Conservation (phyloP, 2,888 invertebrate genomes). For the Melangyna quadrimaculata region DNA sequence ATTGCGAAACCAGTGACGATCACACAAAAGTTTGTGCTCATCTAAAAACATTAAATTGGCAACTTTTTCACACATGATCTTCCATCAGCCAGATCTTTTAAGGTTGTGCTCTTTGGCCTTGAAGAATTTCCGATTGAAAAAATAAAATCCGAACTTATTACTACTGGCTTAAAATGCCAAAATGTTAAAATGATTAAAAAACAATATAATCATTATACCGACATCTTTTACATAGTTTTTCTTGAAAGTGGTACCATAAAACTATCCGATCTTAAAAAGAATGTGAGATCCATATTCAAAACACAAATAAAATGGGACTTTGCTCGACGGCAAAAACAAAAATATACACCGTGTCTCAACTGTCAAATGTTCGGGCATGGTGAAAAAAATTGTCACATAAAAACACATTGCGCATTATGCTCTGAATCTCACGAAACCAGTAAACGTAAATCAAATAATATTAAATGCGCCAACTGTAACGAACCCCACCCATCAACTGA, state of each 20-base stretch:
- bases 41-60: too few relatives aligned
- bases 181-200: background rate
- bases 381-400: background rate
- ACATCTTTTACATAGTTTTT: background rate
- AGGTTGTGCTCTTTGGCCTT: background rate
- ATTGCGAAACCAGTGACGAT: too few relatives aligned
- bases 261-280: background rate
- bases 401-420: background rate
- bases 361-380: background rate
- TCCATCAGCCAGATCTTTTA: too few relatives aligned
- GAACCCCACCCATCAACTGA: too few relatives aligned
- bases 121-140: background rate
- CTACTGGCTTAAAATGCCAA: background rate
- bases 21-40: too few relatives aligned
- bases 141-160: background rate
- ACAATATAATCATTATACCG: background rate
- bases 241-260: background rate
- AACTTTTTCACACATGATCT: too few relatives aligned
- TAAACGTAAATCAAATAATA: background rate
- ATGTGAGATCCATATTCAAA: background rate
- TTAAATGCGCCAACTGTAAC: background rate
- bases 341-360: background rate
- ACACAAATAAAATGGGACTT: too few relatives aligned
- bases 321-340: too few relatives aligned
- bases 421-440: background rate